Percentiles rank a stretch among this genome's conserved stretches.
phyloP scores from a whole-genome alignment of 2,888 invertebrate species.

The Pristionchus japonicus region DNA sequence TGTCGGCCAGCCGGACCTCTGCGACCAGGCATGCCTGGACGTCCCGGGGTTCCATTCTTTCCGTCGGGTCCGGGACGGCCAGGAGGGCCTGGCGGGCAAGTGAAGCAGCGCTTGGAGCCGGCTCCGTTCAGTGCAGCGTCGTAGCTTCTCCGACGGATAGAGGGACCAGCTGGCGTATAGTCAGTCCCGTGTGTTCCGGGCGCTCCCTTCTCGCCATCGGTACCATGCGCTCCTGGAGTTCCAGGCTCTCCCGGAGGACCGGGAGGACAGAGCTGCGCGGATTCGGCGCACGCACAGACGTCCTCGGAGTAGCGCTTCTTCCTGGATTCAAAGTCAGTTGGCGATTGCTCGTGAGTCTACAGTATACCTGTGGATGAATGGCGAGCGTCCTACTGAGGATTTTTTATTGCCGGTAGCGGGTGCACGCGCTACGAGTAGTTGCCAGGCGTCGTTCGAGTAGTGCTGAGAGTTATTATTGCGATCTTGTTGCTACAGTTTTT shows the following conservation, averaged over 20 bases:
- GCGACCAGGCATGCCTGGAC: slow-evolving; percentile 38
- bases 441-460: slow-evolving; percentile 43
- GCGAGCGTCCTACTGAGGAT: neutral
- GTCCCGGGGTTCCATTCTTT: neutral
- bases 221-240: neutral
- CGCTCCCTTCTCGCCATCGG: neutral
- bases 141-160: neutral
- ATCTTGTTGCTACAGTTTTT: neutral
- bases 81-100: neutral
- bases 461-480: neutral
- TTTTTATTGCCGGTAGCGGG: neutral
- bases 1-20: slow-evolving; percentile 42
- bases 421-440: neutral
- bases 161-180: neutral
- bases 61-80: slow-evolving; percentile 34
- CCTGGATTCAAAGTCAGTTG: too few species aligned
- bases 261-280: slow-evolving; percentile 25
- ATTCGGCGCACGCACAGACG: slow-evolving; percentile 33
- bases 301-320: slow-evolving; percentile 37
- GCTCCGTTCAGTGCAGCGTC: neutral
- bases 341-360: too few species aligned
- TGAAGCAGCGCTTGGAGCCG: slow-evolving; percentile 42
- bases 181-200: slow-evolving; percentile 16
- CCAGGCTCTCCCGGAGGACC: slow-evolving; percentile 30
- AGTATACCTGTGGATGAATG: slow-evolving; percentile 30